Evolutionary conservation across 2,888 invertebrate genomes (phyloP).

Genomic region (Saturnia pavonia): DNA sequence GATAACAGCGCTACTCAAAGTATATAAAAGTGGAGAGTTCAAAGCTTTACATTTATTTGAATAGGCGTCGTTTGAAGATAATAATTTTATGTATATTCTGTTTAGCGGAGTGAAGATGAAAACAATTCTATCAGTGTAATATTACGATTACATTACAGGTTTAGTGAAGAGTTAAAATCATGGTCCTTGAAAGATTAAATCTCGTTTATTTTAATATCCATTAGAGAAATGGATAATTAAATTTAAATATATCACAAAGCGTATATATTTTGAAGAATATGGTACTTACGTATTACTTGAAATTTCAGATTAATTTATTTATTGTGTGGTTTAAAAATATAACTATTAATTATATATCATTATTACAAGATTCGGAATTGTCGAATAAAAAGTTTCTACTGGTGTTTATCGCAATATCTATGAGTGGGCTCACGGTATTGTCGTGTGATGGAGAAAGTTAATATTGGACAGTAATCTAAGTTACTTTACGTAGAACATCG

Average conservation of each 20-base stretch:
- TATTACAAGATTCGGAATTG: not conserved
- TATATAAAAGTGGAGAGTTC: conserved; percentile 40
- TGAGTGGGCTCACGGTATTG: not conserved
- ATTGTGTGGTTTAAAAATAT: too few species aligned
- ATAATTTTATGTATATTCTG: conserved; percentile 21
- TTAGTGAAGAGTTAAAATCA: not conserved
- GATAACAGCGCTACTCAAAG: conserved; percentile 34
- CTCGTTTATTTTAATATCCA: not conserved
- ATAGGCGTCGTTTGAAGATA: conserved; percentile 21
- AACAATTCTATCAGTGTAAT: conserved; percentile 4
- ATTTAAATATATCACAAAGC: not conserved
- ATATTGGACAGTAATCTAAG: conserved; percentile 6
- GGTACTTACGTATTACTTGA: not conserved
- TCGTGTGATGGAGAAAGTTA: not conserved
- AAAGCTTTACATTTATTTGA: conserved; percentile 32
- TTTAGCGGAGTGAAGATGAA: not conserved
- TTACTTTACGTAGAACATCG: not conserved
- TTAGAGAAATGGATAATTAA: not conserved
- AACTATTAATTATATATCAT: not conserved
- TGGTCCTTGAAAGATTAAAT: not conserved
- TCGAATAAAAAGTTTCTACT: not conserved
- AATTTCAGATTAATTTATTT: not conserved
- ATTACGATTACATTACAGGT: not conserved
- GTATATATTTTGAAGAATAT: too few species aligned
- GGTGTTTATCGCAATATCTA: not conserved